Evolutionary conservation across 2,113 vertebrate species (phyloP).

Genomic region (Xyliphius kryptos): DNA sequence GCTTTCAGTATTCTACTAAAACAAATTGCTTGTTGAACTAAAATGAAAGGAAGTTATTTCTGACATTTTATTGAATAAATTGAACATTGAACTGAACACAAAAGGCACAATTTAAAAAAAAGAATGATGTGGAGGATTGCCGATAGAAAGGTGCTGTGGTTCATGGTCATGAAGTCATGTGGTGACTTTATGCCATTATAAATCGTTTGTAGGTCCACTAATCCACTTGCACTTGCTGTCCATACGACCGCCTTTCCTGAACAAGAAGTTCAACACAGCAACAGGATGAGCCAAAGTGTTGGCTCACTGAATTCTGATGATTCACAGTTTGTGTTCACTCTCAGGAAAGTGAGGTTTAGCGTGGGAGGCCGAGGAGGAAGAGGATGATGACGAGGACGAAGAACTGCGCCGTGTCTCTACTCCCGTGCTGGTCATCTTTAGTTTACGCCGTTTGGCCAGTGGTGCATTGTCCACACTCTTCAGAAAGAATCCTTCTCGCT

Average conservation of each 20-base stretch:
- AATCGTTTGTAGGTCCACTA: no score
- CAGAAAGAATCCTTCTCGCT: slow-evolving; percentile 82
- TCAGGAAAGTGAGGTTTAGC: slow-evolving; percentile 54
- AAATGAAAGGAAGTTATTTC: no score
- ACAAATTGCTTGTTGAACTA: no score
- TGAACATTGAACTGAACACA: no score
- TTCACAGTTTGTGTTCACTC: slow-evolving; percentile 48
- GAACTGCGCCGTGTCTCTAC: slow-evolving; percentile 74
- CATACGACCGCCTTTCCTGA: background rate
- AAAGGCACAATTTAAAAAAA: no score
- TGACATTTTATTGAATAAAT: no score
- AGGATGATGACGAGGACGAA: slow-evolving; percentile 72
- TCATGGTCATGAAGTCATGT: no score
- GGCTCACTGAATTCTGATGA: background rate
- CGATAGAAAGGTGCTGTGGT: no score
- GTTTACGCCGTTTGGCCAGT: slow-evolving; percentile 79
- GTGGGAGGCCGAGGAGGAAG: slow-evolving; percentile 50
- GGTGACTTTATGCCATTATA: no score
- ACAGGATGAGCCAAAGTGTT: background rate
- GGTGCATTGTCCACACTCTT: slow-evolving; percentile 90
- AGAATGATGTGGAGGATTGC: no score
- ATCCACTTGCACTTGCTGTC: no score
- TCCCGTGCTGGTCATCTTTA: slow-evolving; percentile 79
- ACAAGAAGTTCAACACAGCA: background rate
- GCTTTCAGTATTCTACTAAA: no score